These are phyloP conservation scores for Danionella dracula DNA, from an alignment of 2,797 vertebrate genomes.

Conservation along the genomic window DNA sequence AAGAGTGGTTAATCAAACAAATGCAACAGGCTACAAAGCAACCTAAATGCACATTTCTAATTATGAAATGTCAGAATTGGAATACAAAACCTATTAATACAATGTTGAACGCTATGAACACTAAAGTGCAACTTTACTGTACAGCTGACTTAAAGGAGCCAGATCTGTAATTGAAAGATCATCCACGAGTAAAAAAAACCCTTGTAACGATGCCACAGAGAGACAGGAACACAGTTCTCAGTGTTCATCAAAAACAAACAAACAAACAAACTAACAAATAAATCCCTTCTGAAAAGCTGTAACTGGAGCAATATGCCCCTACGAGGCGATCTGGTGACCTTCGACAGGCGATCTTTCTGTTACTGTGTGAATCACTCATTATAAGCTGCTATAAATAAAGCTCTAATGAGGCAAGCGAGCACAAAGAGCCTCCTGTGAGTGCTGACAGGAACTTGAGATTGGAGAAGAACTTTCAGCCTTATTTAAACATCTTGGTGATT, in stretches of 20 bases:
- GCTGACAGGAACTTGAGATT: background rate
- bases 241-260: background rate
- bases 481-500: background rate
- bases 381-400: constrained; percentile 32
- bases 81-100: too few species aligned
- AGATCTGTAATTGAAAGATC: too few species aligned
- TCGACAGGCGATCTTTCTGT: constrained; percentile 7
- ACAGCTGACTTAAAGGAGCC: too few species aligned
- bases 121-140: too few species aligned
- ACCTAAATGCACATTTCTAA: too few species aligned
- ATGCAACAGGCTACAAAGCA: too few species aligned
- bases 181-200: background rate
- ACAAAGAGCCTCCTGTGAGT: constrained; percentile 33
- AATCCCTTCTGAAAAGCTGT: background rate
- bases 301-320: background rate
- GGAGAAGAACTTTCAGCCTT: background rate
- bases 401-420: constrained; percentile 1
- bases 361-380: constrained; percentile 20
- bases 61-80: too few species aligned
- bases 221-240: background rate
- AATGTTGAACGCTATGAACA: too few species aligned
- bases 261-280: background rate
- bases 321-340: constrained; percentile 2
- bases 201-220: background rate
- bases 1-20: too few species aligned